Evolutionary conservation across 2,888 invertebrate genomes (phyloP), one percentile per base, ranked within the genome.

Genomic region (Melanophora roralis): DNA sequence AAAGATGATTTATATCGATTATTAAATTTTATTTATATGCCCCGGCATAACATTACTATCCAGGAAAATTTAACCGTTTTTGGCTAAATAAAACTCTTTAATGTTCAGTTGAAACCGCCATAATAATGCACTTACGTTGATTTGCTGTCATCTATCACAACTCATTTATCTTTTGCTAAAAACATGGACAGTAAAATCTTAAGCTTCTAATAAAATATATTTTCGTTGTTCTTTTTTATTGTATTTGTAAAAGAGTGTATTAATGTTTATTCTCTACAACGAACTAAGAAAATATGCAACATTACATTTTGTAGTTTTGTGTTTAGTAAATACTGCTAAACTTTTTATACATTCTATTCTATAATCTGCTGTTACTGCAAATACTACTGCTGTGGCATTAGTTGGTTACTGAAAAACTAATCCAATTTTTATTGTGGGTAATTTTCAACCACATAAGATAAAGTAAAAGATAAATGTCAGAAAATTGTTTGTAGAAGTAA

Each of bases 341-440:
- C 21, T 59, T 57, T 59, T 65, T 49, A 40, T 32, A 3, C 19
- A 38, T 11, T 23, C 8, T 19, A 0, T 36, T 45, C 45, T 32
- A 23, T 27, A 32, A 12, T 9, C 19, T 21, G 27, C 27, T 27
- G 5, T 59, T 62, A 6, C 60, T 47, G 72, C 80, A 57, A 12
- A 12, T 69, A 57, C 73, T 79, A 45, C 72, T 69, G 57, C 62
- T 51, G 43, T 27, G 27, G 27, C 27, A n/a, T n/a, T 27, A 6
- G 3, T 53, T 64, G 38, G 78, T 45, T 74, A 53, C 72, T 85
- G 84, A 86, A 85, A 85, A 87, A 87, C 87, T 87, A 87, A 87
- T 87, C 87, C 87, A 87, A 87, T 87, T 87, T 87, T 87, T 87
- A 87, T 87, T 86, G 87, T 86, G 86, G 87, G 86, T 87, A 87